Evolutionary conservation across 2,888 invertebrate genomes (phyloP).

Genomic region (Dasypogon diadema): DNA sequence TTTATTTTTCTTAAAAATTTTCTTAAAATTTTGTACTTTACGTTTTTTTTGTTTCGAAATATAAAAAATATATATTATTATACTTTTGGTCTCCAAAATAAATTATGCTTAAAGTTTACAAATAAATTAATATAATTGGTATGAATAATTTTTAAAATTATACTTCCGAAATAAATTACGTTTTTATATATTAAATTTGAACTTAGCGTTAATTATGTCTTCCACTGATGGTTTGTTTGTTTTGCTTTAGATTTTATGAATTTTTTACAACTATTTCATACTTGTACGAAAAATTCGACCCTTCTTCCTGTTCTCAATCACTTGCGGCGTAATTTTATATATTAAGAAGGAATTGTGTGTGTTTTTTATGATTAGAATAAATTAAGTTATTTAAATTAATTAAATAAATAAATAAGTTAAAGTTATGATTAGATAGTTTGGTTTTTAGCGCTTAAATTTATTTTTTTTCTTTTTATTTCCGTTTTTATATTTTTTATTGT

Average conservation of each 20-base stretch:
- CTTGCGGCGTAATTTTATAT: background rate
- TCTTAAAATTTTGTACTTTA: constrained; percentile 57
- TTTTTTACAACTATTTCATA: constrained; percentile 36
- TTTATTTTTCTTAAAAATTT: constrained; percentile 53
- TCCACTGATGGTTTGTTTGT: constrained; percentile 54
- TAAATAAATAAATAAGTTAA: constrained; percentile 60
- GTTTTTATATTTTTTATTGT: constrained; percentile 24
- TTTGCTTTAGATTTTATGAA: constrained; percentile 56
- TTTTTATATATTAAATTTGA: constrained; percentile 7
- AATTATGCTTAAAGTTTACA: constrained; percentile 35
- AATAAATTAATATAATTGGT: constrained; percentile 40
- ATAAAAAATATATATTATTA: constrained; percentile 51
- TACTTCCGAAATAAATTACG: background rate
- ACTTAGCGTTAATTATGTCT: constrained; percentile 6
- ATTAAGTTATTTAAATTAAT: constrained; percentile 57
- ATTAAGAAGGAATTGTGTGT: background rate
- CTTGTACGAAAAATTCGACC: constrained; percentile 1
- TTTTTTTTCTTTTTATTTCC: constrained; percentile 4
- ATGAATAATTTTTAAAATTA: constrained; percentile 16
- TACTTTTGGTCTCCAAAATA: constrained; percentile 47
- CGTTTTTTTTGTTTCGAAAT: constrained; percentile 55
- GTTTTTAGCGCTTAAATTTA: constrained; percentile 52
- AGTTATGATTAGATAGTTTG: constrained; percentile 62
- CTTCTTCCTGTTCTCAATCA: constrained; percentile 5
- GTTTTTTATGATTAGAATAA: constrained; percentile 52